phyloP scores from a whole-genome alignment of 2,797 vertebrate species.

The Xiphophorus birchmanni region DNA sequence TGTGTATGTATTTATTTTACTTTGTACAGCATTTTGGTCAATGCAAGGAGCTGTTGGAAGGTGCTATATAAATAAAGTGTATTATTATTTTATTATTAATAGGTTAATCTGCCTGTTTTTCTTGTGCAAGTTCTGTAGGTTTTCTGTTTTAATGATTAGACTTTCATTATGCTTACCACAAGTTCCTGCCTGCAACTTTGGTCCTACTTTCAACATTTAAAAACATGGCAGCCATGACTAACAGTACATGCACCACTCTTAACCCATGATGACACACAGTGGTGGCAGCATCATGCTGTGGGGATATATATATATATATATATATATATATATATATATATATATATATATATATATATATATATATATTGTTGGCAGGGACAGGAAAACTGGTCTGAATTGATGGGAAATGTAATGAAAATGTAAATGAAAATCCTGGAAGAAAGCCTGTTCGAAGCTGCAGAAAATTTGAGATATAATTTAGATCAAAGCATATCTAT shows the following conservation, averaged over 20 bases:
- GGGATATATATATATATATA: background rate
- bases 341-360: too few relatives aligned
- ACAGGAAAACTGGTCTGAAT: background rate
- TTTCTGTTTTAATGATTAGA: background rate
- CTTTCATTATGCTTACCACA: background rate
- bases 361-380: background rate
- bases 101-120: background rate
- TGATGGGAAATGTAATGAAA: background rate
- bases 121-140: background rate
- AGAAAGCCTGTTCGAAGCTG: too few relatives aligned
- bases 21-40: too few relatives aligned
- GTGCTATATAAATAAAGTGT: too few relatives aligned
- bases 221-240: background rate
- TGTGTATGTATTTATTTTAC: too few relatives aligned
- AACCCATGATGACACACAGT: background rate
- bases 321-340: too few relatives aligned
- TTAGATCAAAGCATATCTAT: background rate
- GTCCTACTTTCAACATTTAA: background rate
- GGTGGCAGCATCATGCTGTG: background rate
- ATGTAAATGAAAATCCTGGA: background rate
- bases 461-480: background rate
- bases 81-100: background rate
- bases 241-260: background rate
- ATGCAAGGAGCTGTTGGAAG: too few relatives aligned
- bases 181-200: background rate